phyloP scores from a whole-genome alignment of 2,888 invertebrate genomes.

The Epistrophe eligans region DNA sequence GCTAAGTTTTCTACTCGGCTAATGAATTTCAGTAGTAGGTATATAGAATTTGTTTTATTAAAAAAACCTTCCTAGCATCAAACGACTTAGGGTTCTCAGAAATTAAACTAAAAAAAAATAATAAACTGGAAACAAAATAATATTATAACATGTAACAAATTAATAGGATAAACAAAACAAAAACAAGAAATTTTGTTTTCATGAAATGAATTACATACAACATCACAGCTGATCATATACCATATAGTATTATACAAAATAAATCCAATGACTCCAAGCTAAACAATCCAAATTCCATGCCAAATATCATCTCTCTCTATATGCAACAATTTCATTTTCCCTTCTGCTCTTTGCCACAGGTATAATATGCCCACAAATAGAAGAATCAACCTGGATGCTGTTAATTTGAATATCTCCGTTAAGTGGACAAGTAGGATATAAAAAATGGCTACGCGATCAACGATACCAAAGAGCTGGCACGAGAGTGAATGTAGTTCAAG shows the following conservation, averaged over 20 bases:
- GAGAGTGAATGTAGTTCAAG: conserved; percentile 66
- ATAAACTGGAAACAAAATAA: no score
- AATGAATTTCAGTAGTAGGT: no score
- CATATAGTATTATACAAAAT: background rate
- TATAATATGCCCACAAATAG: conserved; percentile 10
- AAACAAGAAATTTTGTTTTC: background rate
- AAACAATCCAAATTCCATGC: conserved; percentile 15
- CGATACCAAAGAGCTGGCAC: conserved; percentile 38
- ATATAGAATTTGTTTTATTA: no score
- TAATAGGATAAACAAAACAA: background rate
- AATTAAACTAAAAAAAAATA: no score
- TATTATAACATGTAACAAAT: background rate
- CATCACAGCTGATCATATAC: no score
- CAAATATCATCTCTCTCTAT: conserved; percentile 13
- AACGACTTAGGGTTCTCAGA: no score
- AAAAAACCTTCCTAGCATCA: no score
- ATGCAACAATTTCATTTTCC: conserved; percentile 23
- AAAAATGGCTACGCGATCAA: conserved; percentile 46
- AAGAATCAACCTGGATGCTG: conserved; percentile 48
- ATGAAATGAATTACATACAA: background rate
- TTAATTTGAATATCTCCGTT: conserved; percentile 64
- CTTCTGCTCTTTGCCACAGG: background rate
- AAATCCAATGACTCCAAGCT: background rate
- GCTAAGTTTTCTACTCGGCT: no score
- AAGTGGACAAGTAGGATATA: conserved; percentile 66